These are phyloP conservation scores for Rhodeus uyekii DNA, from an alignment of 2,797 vertebrate genomes.

Conservation along the genomic window DNA sequence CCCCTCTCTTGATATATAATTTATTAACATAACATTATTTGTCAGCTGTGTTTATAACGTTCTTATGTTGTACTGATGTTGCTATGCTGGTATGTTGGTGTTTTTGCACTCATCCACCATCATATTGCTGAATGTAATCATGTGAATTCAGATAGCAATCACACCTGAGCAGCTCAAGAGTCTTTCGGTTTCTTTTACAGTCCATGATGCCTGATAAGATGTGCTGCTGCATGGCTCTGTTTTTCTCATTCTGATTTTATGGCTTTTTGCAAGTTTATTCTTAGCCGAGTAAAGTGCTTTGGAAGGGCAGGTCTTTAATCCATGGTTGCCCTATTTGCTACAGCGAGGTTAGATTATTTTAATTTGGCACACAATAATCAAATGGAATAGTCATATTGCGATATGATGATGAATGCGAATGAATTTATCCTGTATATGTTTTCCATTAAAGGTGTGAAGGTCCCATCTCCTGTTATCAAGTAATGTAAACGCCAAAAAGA, in stretches of 20 bases:
- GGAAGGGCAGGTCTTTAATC: neutral
- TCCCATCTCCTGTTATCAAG: neutral
- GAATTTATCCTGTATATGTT: neutral
- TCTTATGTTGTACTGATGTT: neutral
- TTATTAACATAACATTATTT: neutral
- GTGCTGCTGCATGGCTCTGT: conserved; percentile 43
- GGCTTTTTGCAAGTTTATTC: conserved; percentile 52
- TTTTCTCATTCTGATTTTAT: conserved; percentile 43
- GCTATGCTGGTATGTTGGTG: neutral
- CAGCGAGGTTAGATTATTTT: neutral
- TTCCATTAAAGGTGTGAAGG: neutral
- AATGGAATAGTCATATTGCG: neutral
- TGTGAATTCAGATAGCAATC: conserved; percentile 21
- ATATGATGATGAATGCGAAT: neutral
- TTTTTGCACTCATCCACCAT: conserved; percentile 13
- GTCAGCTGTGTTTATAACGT: neutral
- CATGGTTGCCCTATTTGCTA: neutral
- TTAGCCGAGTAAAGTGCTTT: conserved; percentile 1
- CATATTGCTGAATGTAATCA: conserved; percentile 23
- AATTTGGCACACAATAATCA: neutral
- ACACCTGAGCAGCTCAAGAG: neutral
- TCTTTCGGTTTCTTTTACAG: conserved; percentile 50
- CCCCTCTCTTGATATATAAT: neutral
- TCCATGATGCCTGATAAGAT: conserved; percentile 53
- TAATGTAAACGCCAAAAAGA: neutral